Evolutionary conservation across 2,888 invertebrate genomes (phyloP), one percentile per base, ranked within the genome.

Genomic region (Strigamia transsilvanica): DNA sequence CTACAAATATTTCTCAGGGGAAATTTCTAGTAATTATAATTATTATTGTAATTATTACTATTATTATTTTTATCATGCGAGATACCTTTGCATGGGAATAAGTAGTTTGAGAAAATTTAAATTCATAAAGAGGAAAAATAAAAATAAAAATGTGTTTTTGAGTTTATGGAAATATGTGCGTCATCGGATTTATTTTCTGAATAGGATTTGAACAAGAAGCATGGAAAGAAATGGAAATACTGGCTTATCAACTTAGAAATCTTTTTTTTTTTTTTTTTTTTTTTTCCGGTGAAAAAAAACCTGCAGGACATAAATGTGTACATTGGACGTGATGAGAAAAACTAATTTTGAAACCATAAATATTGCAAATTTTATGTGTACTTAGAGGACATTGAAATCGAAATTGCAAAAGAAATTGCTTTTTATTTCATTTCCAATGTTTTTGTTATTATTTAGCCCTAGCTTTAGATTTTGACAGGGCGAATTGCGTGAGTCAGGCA

Each of bases 151-250:
- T 12, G 12, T 9, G 73, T 0, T 73, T 73, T 32, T 73, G 73
- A 73, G 32, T 73, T 23, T 73, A 73, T 73, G 73, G 73, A 73
- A 73, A 73, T 73, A 13, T 32, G 27, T 73, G 73, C 73, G 4
- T 73, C 73, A 32, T 32, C n/a, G 32, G 27, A 73, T 73, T 73
- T 73, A 73, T 27, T 27, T n/a, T 32, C 27, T 73, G 15, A 73
- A 73, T 27, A 73, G 73, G 73, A 73, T 73, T 73, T 73, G 73
- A 73, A 73, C 73, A 73, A 73, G 73, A 73, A 7, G 73, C 73
- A 73, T 73, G 73, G 73, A 73, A n/a, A 73, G 73, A 73, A 73
- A 73, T 73, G 73, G 73, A 73, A 73, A 73, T 73, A 73, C 73
- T 73, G 73, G 73, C 73, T 73, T 73, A 73, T 73, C 73, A 73